These are phyloP conservation scores for Mus spicilegus DNA, from an alignment of 2,113 vertebrate genomes.

Conservation along the genomic window DNA sequence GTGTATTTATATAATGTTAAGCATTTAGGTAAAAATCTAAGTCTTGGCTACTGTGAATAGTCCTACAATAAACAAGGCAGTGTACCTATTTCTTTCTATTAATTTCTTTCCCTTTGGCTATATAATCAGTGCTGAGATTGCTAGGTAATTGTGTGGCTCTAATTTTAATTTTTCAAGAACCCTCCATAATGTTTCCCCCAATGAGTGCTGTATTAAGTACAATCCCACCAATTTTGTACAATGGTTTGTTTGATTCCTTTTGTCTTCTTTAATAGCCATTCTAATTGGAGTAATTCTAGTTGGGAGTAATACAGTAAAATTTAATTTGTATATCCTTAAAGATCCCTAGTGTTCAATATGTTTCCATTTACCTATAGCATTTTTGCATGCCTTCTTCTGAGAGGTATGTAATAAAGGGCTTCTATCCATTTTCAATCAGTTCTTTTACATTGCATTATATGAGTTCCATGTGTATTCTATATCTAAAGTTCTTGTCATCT, in stretches of 20 bases:
- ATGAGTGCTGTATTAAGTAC: neutral
- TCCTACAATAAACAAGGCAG: neutral
- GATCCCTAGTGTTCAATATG: neutral
- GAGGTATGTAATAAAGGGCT: neutral
- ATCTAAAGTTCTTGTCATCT: too few species aligned
- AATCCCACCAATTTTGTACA: neutral
- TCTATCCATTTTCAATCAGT: neutral
- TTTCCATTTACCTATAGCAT: neutral
- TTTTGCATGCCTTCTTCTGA: neutral
- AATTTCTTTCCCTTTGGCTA: neutral
- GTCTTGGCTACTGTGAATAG: neutral
- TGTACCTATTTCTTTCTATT: neutral
- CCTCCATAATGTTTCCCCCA: neutral
- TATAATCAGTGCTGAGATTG: neutral
- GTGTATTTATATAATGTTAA: neutral
- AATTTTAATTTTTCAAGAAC: neutral
- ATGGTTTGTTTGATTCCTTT: neutral
- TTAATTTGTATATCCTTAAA: neutral
- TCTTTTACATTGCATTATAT: neutral
- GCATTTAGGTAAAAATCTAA: neutral
- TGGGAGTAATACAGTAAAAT: neutral
- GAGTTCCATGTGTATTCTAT: neutral
- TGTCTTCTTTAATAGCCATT: neutral
- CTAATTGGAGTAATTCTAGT: neutral
- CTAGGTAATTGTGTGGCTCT: neutral